Base-by-base conservation (phyloP, 2,113 vertebrate genomes). In the Rhinoptilus africanus region DNA sequence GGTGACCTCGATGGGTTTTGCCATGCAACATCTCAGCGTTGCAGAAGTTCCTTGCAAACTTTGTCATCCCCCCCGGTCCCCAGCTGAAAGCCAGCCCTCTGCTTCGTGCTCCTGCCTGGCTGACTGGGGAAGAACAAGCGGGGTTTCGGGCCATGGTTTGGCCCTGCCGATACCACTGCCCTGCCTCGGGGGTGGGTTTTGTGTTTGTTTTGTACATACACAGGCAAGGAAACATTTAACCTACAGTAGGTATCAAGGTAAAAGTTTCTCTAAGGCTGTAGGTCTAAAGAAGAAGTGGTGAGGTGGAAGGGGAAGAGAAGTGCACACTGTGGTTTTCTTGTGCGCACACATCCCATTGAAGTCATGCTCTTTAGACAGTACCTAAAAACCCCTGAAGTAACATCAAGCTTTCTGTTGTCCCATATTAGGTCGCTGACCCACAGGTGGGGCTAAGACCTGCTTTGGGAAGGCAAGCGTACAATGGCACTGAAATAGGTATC, bases 21-120 rank as follows among this genome's bases (percentile, higher is more conserved):
- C 45, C 1, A 1, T n/a, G 27, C 37, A 53, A 50, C 0, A 0
- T 39, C 67, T 73, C 0, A 1, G 32, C 1, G 0, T 35, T 63
- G 43, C 28, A 85, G 82, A 37, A 73, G 26, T 16, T 66, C 45
- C 27, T 72, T 60, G 34, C 27, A 23, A 39, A 37, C 18, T 34
- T 50, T 9, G 34, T 39, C 50, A 43, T 14, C 15, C 14, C 30
- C n/a, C 37, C 41, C 41, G 41, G 41, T 41, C 41, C 41, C 41
- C 41, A 12, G 41, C 18, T 51, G 34, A 64, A 48, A 80, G 17
- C 14, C 53, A 54, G 20, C 34, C 20, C 35, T 34, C 39, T 69
- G n/a, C 62, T 67, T 8, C 13, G 8, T 21, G 9, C 30, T 72
- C 76, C 79, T 34, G 88, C 48, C 78, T 76, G 21, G 6, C 85